Conservation (phyloP, 53 echinoderm and acorn worm species). For the Holothuria scabra region DNA sequence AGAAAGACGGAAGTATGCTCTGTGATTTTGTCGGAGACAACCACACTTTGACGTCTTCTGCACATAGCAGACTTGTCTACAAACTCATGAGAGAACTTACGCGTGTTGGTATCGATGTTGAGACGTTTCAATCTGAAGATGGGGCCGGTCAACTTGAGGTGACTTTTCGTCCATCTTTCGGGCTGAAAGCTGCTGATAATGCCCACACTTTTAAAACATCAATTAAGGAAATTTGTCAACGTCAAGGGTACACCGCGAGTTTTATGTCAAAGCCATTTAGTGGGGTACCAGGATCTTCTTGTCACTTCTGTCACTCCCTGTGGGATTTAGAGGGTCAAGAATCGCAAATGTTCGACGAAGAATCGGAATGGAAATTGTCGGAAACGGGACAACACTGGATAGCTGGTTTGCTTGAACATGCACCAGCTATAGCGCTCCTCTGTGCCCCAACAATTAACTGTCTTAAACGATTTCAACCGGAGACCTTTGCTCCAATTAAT, state of each 20-base stretch:
- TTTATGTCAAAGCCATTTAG: constrained; percentile 70
- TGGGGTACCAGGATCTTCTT: constrained; percentile 55
- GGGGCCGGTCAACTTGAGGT: constrained; percentile 66
- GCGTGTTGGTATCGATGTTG: constrained; percentile 66
- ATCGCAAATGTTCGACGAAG: constrained; percentile 51
- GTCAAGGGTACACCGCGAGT: constrained; percentile 65
- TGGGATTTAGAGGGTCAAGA: constrained; percentile 59
- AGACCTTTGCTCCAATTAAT: constrained; percentile 68
- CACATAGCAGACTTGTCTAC: constrained; percentile 59
- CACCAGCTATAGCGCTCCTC: constrained; percentile 59
- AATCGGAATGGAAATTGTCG: constrained; percentile 41
- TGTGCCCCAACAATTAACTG: constrained; percentile 70
- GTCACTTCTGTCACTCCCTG: constrained; percentile 72
- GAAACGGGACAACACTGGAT: constrained; percentile 64
- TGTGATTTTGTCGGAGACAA: constrained; percentile 49
- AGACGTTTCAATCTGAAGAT: constrained; percentile 60
- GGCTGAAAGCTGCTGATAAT: constrained; percentile 62
- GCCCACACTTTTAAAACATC: constrained; percentile 68
- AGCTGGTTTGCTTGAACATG: constrained; percentile 64
- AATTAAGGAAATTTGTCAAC: constrained; percentile 64
- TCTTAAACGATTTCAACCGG: constrained; percentile 55
- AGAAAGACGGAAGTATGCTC: constrained; percentile 56
- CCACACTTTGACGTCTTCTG: constrained; percentile 48
- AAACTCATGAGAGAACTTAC: constrained; percentile 60
- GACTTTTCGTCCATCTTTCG: constrained; percentile 62